Evolutionary conservation across 2,113 vertebrate species (phyloP), one percentile per base, ranked within the genome.

Genomic region (Ranitomeya variabilis): DNA sequence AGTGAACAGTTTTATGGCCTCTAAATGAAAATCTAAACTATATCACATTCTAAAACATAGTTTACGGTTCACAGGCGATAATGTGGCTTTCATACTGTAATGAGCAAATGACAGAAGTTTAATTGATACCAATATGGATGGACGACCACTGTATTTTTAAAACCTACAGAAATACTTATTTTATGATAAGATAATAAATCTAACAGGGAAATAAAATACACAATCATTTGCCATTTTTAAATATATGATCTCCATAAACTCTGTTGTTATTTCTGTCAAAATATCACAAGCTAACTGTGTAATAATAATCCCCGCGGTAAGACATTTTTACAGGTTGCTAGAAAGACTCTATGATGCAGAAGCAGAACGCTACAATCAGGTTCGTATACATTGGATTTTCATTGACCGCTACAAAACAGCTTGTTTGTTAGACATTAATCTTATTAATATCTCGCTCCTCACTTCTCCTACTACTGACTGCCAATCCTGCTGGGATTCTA

Each of bases 1-100:
- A 94, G 95, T 94, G 95, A 96, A 96, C 95, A 95, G 94, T 96
- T 96, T 96, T 96, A 96, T 95, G 94, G 94, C 94, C 93, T 94
- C 94, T 95, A 96, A 96, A 96, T 96, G 95, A 96, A 96, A 96
- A 96, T 94, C 95, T 95, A 96, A 96, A 96, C 95, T 95, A 95
- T 95, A 93, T 95, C 94, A 95, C 95, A 95, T 96, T 96, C 94
- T 95, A 95, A 95, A 95, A 94, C 93, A 91, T 84, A 89, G 89
- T 94, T 95, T 96, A 96, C 95, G 95, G 95, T 95, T 96, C 95
- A 96, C 93, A 91, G 95, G 93, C 94, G 95, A 95, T 96, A 95
- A 96, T 96, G 93, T 91, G 94, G 94, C 94, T 95, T 94, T 94
- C 96, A 93, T 92, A 94, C 92, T 93, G 94, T 95, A 96, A 95